Evolutionary conservation across 2,797 vertebrate species (phyloP), one percentile per base, ranked within the genome.

Genomic region (Oreochromis mossambicus): DNA sequence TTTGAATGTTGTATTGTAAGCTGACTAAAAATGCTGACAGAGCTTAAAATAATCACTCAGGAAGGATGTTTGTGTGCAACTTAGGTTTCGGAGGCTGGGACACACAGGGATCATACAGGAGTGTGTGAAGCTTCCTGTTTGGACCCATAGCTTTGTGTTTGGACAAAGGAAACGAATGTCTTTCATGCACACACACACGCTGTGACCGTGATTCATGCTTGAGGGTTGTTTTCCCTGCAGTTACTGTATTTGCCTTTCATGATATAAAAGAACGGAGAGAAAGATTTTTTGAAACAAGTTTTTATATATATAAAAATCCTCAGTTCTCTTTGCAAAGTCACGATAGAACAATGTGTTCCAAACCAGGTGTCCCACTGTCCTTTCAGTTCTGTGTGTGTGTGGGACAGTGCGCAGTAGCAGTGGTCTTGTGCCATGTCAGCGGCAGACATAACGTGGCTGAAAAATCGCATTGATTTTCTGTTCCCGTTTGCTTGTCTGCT

Each of bases 51-150:
- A 92, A 92, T 95, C 94, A 83, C 77, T 76, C 85, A 91, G 94
- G 94, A 96, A 96, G 96, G 94, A 95, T 95, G 95, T 96, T 93
- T 95, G 93, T 93, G 93, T 94, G 90, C 92, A 91, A 79, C 82
- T 24, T 78, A 58, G 87, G 83, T 92, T 86, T 83, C 78, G 83
- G 87, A 90, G 79, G 56, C 73, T 82, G 70, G 81, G 87, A 86
- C 85, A 89, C 89, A 91, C 90, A 88, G 34, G 79, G 85, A 86
- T 88, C 34, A 50, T 68, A 78, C 80, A 82, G 61, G 82, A 84
- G 90, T 90, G 91, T 87, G 90, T 85, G 88, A 85, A 46, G 85
- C 92, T 94, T 95, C 93, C 93, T 94, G 93, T 94, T 93, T 78
- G 86, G 84, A 56, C 80, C 70, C 75, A 77, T 26, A 8, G 89